Evolutionary conservation across 1,140 invertebrate genomes (phyloP), one percentile per base, ranked within the genome.

Genomic region (Drosophila varians): DNA sequence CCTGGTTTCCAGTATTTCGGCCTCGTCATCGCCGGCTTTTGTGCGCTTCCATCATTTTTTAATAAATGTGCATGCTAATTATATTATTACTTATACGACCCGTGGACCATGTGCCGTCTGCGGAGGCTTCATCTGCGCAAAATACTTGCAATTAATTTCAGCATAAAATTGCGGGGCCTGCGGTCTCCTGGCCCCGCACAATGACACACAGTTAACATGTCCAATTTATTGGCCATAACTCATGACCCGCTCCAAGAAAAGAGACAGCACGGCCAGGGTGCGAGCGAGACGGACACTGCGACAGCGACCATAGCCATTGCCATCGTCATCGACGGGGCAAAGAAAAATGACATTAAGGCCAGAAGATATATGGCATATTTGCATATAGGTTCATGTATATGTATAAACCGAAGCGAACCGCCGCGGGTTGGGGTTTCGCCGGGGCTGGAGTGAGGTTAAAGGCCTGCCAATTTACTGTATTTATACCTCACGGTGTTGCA

Each of bases 211-310:
- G 77, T 86, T 86, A 86, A 86, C 82, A 86, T 86, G 82, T 86
- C 82, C 82, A 86, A 86, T 86, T 86, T 86, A 86, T 86, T 86
- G 82, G 77, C 72, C 77, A 86, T 86, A 86, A 86, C 70, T 86
- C 82, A 86, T 86, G 82, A 68, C 53, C 31, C 23, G 21, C 25
- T 31, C 57, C 25, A 51, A 53, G 23, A 21, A 12, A 31, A 16
- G 45, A 38, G 36, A 14, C 38, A 28, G 71, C 1, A 42, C 46
- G 31, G 25, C 38, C 36, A 12, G 55, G 21, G 31, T 23, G 40
- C 36, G 45, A 66, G 51, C 47, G 34, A 48, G 75, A 68, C 70
- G 31, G 42, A 14, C 14, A 18, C 14, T 18, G 36, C 36, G 36
- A 38, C 40, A 21, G 21, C 56, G n/a, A n/a, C n/a, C n/a, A n/a